A percentile compares a stretch with the other conserved stretches of the same genome.
Evolutionary conservation across 1,140 invertebrate genomes (phyloP).

Genomic region (Atta texana): DNA sequence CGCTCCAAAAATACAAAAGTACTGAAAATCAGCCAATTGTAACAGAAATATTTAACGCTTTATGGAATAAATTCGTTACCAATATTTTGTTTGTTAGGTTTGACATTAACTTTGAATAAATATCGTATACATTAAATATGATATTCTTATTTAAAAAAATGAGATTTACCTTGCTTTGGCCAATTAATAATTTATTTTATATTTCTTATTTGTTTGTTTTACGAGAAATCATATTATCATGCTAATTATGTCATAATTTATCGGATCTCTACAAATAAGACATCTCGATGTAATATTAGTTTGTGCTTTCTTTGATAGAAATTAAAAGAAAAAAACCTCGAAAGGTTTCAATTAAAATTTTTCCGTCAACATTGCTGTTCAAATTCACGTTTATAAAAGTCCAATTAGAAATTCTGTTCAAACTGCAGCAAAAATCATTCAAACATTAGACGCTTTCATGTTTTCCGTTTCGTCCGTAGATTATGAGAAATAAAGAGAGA

Average conservation of each 20-base stretch:
- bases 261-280: neutral
- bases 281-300: neutral
- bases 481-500: neutral
- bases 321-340: slow-evolving; percentile 29
- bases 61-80: neutral
- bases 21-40: neutral
- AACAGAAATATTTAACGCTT: neutral
- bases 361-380: slow-evolving; percentile 3
- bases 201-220: neutral
- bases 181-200: slow-evolving; percentile 5
- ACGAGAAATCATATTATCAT: neutral
- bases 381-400: slow-evolving; percentile 48
- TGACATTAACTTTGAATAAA: neutral
- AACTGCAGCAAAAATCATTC: slow-evolving; percentile 21
- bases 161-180: neutral
- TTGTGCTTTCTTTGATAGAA: neutral
- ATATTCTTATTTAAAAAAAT: neutral
- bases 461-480: neutral
- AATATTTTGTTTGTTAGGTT: neutral
- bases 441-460: slow-evolving; percentile 27
- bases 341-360: slow-evolving; percentile 44
- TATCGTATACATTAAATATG: neutral
- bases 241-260: neutral
- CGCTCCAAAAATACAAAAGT: neutral
- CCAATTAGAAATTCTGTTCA: slow-evolving; percentile 36